Base-by-base conservation (phyloP, 2,888 invertebrate species). In the Drosophila nr. perissopoda region DNA sequence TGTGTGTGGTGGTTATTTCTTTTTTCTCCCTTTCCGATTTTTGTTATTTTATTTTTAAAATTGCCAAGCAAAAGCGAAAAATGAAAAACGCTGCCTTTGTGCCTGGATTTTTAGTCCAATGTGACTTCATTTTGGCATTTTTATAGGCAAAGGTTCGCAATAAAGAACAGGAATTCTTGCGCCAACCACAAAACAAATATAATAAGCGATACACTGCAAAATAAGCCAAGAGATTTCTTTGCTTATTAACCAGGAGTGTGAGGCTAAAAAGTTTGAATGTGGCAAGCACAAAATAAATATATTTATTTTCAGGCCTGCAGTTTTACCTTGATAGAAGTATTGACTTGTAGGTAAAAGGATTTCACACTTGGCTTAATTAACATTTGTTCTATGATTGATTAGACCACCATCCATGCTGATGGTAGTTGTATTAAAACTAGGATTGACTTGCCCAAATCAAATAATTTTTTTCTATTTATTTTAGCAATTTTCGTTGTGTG, bases 71-170 rank as follows among this genome's bases (percentile, higher is more conserved):
- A 10, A 46, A 46, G 27, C 64, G 46, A 51, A 67, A 72, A 27
- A 36, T 27, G 54, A n/a, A 25, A 34, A 54, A 29, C 48, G 66
- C 40, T 63, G 81, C 78, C 70, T 75, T 81, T 78, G 73, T 53
- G 73, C 62, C 56, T 57, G 57, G 69, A 42, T 59, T 65, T 70
- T 66, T 56, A 65, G 53, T 40, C 62, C 79, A 53, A 49, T 74
- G 78, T 49, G 79, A 78, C 70, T 78, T 74, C 65, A 79, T 78
- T 78, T 71, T 74, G 78, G 59, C 74, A 71, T 74, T 81, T 81
- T 81, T 81, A 81, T 76, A 77, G 67, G 62, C 76, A 76, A 76
- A 72, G 61, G 62, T 58, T 72, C n/a, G 31, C 42, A 18, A 34
- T 33, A 31, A 31, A n/a, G 21, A 38, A 69, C 69, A 52, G 16